Conservation (phyloP, 1,140 invertebrate genomes). For the Latrodectus geometricus region DNA sequence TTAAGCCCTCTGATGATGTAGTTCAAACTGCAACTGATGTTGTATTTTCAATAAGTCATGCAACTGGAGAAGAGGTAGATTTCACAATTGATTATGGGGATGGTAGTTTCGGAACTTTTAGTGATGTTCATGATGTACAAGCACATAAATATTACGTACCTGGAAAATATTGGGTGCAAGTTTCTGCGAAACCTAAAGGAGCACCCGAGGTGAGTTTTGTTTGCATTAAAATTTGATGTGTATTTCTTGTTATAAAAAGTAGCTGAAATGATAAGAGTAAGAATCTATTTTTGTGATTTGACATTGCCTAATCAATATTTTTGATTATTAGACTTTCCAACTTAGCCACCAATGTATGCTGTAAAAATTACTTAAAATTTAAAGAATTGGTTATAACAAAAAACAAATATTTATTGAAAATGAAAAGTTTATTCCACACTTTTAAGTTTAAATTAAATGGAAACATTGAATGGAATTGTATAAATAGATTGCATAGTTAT, state of each 20-base stretch:
- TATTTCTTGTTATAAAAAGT: background rate
- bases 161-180: slow-evolving; percentile 55
- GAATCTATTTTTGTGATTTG: no score
- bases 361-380: no score
- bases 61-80: slow-evolving; percentile 57
- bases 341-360: no score
- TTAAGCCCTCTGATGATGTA: slow-evolving; percentile 48
- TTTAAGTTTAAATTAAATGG: no score
- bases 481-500: no score
- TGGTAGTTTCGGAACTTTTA: slow-evolving; percentile 56
- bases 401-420: no score
- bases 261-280: background rate
- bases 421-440: no score
- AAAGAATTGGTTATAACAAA: no score
- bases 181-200: slow-evolving; percentile 58
- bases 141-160: slow-evolving; percentile 58
- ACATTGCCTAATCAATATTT: no score
- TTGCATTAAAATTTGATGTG: no score
- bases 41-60: slow-evolving; percentile 49
- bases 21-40: slow-evolving; percentile 35
- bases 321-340: no score
- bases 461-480: no score
- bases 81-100: slow-evolving; percentile 62
- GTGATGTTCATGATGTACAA: slow-evolving; percentile 35
- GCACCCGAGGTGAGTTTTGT: slow-evolving; percentile 58